Base-by-base conservation (phyloP, 2,888 invertebrate genomes). In the Pristionchus maxplancki region DNA sequence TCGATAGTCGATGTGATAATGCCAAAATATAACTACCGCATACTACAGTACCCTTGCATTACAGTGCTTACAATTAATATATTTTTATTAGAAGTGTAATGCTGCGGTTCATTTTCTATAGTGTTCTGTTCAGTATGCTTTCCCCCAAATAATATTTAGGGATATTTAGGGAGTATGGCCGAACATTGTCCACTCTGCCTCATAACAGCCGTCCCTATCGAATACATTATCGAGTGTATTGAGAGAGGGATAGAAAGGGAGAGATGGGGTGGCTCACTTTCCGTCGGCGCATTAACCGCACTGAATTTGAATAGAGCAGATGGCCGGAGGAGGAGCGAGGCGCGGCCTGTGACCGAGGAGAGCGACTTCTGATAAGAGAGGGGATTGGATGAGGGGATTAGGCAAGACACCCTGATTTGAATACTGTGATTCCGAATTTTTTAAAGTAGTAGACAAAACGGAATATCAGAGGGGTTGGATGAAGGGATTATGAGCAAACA, bases 271-370 rank as follows among this genome's bases (percentile, higher is more conserved):
- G n/a, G 67, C 90, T 89, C 48, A 92, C 92, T 90, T 53, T 91
- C 89, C 50, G 83, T 81, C 31, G 92, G 90, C 1, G 91, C 92
- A 67, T 91, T 89, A 64, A 92, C 92, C 6, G 92, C 92, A 11
- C 89, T 87, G 83, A 92, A 92, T 85, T 91, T 91, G 89, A 92
- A 92, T 62, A 92, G 89, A 44, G 90, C 90, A 5, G 84, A 88
- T 20, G 91, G 92, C 0, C 88, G 89, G 9, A 92, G 88, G 71
- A 92, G 87, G 20, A 40, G 37, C 15, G 48, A 28, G 28, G 88
- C 81, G 48, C 50, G 37, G 31, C 48, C 83, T 24, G 88, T 82
- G 28, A 88, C 83, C 3, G 88, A 64, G 83, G 62, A 31, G 20
- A 58, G 44, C 8, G n/a, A 31, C 88, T 82, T 82, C 88, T 88